Evolutionary conservation across 2,113 vertebrate species (phyloP).

Genomic region (Syngnathoides biaculeatus): DNA sequence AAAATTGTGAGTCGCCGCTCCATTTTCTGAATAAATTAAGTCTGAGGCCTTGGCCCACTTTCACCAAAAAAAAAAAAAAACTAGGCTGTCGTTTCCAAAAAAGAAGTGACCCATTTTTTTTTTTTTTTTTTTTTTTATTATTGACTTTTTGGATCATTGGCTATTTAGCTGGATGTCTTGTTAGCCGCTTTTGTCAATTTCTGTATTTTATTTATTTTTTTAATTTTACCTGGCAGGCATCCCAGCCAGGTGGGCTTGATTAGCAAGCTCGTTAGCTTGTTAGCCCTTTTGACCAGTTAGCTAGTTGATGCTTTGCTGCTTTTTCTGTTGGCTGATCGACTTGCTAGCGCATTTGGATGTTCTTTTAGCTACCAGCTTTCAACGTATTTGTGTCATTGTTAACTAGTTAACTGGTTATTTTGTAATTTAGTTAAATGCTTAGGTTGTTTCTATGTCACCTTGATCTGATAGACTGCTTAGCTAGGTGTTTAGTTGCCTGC

Average conservation of each 20-base stretch:
- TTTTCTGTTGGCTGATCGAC: too few relatives aligned
- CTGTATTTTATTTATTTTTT: too few relatives aligned
- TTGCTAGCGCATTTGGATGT: too few relatives aligned
- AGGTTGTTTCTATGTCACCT: too few relatives aligned
- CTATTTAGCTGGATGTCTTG: background rate
- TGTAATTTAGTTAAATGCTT: too few relatives aligned
- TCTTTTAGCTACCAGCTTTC: too few relatives aligned
- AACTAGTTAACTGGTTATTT: too few relatives aligned
- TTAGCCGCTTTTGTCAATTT: background rate
- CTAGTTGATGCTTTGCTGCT: too few relatives aligned
- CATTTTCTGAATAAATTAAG: constrained; percentile 40
- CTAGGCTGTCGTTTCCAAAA: constrained; percentile 42
- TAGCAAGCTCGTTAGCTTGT: background rate
- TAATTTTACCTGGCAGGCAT: too few relatives aligned
- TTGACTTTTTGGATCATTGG: background rate
- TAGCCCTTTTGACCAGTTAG: too few relatives aligned
- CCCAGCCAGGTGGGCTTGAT: background rate
- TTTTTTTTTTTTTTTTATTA: background rate
- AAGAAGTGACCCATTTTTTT: constrained; percentile 24
- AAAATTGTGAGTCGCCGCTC: constrained; percentile 44
- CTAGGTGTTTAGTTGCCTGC: background rate
- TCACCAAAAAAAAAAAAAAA: constrained; percentile 21
- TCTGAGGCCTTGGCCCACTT: constrained; percentile 53
- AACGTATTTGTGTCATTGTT: too few relatives aligned
- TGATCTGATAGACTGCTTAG: too few relatives aligned